Percentiles rank a stretch among this genome's conserved stretches.
These are phyloP conservation scores for Centrocercus urophasianus DNA, from an alignment of 2,113 vertebrate species.

Conservation along the genomic window DNA sequence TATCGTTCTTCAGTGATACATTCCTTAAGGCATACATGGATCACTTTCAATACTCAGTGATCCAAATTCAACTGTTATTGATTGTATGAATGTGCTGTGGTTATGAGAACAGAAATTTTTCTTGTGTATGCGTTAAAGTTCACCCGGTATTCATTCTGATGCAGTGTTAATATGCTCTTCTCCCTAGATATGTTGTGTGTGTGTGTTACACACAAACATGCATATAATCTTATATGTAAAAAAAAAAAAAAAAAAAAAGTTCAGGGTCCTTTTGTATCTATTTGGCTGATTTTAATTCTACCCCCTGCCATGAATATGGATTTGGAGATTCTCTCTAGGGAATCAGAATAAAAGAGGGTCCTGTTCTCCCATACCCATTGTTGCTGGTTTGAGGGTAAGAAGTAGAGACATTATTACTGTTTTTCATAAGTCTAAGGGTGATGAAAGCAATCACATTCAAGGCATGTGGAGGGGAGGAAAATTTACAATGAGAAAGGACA, in stretches of 20 bases:
- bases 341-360: not conserved
- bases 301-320: not conserved
- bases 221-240: fast-evolving
- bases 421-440: not conserved
- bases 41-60: conserved; percentile 13
- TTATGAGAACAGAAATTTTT: not conserved
- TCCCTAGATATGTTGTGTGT: not conserved
- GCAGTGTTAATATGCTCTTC: not conserved
- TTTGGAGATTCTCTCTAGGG: not conserved
- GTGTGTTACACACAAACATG: fast-evolving
- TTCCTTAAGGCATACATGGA: conserved; percentile 20
- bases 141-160: not conserved
- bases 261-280: not conserved
- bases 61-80: not conserved
- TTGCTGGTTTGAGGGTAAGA: not conserved
- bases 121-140: not conserved
- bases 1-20: not conserved
- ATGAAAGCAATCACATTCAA: not conserved
- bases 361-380: not conserved
- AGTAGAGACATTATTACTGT: not conserved
- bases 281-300: not conserved
- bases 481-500: not conserved
- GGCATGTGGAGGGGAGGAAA: not conserved
- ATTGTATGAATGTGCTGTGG: not conserved
- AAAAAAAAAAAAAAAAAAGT: not conserved